Evolutionary conservation across 2,113 vertebrate species (phyloP).

Genomic region (Chiloscyllium plagiosum): DNA sequence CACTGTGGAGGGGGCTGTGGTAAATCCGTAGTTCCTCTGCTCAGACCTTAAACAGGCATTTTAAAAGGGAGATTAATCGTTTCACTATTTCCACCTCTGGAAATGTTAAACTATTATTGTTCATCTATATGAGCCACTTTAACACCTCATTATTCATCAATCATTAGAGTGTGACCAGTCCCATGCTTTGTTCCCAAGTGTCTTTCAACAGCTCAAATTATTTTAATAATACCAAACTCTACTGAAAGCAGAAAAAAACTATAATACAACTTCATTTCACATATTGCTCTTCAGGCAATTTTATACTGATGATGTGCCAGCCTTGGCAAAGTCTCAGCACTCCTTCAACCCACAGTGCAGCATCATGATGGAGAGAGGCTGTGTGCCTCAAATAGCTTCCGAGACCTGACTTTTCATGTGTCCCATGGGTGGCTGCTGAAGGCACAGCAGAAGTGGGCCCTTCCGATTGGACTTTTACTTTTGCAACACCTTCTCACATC

Average conservation of each 20-base stretch:
- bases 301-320: slow-evolving; percentile 14
- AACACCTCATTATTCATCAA: slow-evolving; percentile 19
- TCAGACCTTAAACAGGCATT: background rate
- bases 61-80: background rate
- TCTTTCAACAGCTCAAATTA: background rate
- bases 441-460: background rate
- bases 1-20: background rate
- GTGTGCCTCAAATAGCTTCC: background rate
- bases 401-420: background rate
- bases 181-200: background rate
- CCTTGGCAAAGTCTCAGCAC: background rate
- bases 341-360: background rate
- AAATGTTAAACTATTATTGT: slow-evolving; percentile 16
- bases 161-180: background rate
- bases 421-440: background rate
- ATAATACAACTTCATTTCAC: background rate
- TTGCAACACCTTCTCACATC: background rate
- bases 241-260: background rate
- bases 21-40: background rate
- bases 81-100: background rate
- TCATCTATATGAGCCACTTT: slow-evolving; percentile 21
- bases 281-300: background rate
- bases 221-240: background rate
- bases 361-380: background rate
- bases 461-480: background rate